Percentiles rank a stretch among this genome's conserved stretches.
These are phyloP conservation scores for Thalpophila matura DNA, from an alignment of 2,888 invertebrate genomes.

Conservation along the genomic window DNA sequence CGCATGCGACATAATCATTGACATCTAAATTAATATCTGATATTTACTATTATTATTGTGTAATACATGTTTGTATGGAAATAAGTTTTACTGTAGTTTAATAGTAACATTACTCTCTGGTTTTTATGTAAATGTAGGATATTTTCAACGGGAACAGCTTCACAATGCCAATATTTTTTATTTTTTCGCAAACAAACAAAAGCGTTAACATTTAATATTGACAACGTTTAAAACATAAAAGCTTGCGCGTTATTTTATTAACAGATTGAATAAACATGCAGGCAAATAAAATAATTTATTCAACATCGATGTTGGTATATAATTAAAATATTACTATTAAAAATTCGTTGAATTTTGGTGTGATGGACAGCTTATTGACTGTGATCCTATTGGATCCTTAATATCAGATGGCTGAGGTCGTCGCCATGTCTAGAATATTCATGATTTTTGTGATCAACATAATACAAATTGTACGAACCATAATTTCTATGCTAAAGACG, in stretches of 20 bases:
- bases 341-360: constrained; percentile 15
- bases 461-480: background rate
- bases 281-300: constrained; percentile 54
- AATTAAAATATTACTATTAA: constrained; percentile 4
- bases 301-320: constrained; percentile 28
- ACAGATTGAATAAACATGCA: constrained; percentile 44
- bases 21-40: too few species aligned
- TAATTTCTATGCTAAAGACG: background rate
- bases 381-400: constrained; percentile 13
- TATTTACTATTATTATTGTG: too few species aligned
- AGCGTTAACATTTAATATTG: constrained; percentile 33
- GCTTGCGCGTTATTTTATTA: constrained; percentile 41
- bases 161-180: constrained; percentile 1
- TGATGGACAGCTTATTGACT: constrained; percentile 10
- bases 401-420: background rate
- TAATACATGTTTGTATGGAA: too few species aligned
- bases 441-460: background rate
- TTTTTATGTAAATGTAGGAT: background rate
- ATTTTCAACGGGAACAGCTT: constrained; percentile 7
- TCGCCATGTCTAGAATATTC: constrained; percentile 15
- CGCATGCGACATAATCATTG: too few species aligned
- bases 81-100: background rate
- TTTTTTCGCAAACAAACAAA: constrained; percentile 29
- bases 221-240: constrained; percentile 51
- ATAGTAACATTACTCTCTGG: background rate